Evolutionary conservation across 2,797 vertebrate genomes (phyloP), one percentile per base, ranked within the genome.

Genomic region (Poeciliopsis paucimaculata): DNA sequence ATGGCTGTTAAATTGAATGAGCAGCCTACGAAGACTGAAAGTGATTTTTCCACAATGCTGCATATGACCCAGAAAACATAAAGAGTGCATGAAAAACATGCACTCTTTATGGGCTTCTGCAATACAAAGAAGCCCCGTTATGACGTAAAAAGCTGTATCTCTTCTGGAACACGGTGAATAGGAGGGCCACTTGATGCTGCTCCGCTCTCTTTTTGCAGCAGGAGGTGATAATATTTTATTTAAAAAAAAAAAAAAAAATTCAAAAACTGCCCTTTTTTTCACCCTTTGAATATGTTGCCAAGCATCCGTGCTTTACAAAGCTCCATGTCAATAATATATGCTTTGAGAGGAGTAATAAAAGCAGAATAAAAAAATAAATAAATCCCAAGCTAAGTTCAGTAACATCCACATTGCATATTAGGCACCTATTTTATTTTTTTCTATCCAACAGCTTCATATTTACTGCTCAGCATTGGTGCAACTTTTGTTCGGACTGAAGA

Each of bases 31-130:
- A 62, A 34, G 28, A 62, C 57, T 1, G 15, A 62, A 62, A 62
- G 57, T 18, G 11, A 62, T 62, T 62, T 62, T 62, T 16, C 55
- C 2, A 31, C 57, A 31, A 16, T 43, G n/a, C 41, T 20, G 43
- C 34, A 76, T 60, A 77, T 87, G 49, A 80, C 80, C 73, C 79
- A 87, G 80, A 78, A 78, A 77, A 82, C 78, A 88, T 71, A 66
- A 80, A 82, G 0, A 12, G 34, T 41, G 47, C 36, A 55, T 73
- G 23, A n/a, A n/a, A n/a, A n/a, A n/a, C n/a, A n/a, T n/a, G n/a
- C n/a, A n/a, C n/a, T n/a, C n/a, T n/a, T n/a, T n/a, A n/a, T n/a
- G n/a, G n/a, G n/a, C n/a, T n/a, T n/a, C n/a, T n/a, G 64, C 18
- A 36, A 66, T 11, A 39, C 20, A 64, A 64, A 64, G 20, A 34